Percentiles rank a stretch among this genome's conserved stretches.
These are phyloP conservation scores for Nyctereutes procyonoides DNA, from an alignment of 2,113 vertebrate species.

Conservation along the genomic window DNA sequence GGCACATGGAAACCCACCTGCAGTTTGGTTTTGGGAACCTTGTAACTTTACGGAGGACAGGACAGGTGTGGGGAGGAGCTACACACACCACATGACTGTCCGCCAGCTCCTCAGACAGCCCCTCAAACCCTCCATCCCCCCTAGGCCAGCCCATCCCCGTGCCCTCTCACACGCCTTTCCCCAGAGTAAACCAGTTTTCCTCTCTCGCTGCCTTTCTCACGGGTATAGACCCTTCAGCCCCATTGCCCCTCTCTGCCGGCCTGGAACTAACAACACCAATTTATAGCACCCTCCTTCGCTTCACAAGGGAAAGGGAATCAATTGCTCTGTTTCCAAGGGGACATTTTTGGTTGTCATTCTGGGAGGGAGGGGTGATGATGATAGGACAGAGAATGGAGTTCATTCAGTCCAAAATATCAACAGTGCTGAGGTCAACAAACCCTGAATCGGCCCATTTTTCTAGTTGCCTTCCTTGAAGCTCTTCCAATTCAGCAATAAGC, in stretches of 20 bases:
- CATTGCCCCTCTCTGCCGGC: neutral
- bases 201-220: neutral
- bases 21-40: neutral
- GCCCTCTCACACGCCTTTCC: neutral
- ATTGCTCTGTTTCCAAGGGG: neutral
- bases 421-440: neutral
- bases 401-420: neutral
- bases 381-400: neutral
- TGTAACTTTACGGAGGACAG: neutral
- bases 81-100: neutral
- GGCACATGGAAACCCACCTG: neutral
- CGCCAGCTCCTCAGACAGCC: neutral
- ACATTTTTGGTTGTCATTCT: neutral
- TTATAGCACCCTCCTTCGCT: neutral
- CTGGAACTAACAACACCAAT: neutral
- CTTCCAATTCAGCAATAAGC: neutral
- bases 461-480: neutral
- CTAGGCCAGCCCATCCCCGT: neutral
- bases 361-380: neutral
- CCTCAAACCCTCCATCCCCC: neutral
- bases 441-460: neutral
- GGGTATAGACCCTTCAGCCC: neutral
- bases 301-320: neutral
- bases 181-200: neutral
- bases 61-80: neutral